These are phyloP conservation scores for Pocillopora grandis DNA, from an alignment of 92 coral and sea anemone species.

Conservation along the genomic window DNA sequence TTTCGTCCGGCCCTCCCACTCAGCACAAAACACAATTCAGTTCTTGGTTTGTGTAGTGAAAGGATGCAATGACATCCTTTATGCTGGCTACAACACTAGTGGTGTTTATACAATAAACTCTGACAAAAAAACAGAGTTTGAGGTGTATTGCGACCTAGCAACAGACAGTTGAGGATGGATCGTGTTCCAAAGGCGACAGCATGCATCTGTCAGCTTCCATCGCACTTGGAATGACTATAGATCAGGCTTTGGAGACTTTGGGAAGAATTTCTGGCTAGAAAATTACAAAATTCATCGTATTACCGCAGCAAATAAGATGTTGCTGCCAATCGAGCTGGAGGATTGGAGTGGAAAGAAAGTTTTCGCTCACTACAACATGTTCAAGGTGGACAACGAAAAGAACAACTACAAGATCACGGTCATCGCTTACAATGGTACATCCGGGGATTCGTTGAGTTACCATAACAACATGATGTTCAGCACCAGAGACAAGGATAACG, in stretches of 20 bases:
- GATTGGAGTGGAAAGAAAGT: conserved; percentile 59
- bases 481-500: conserved; percentile 74
- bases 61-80: conserved; percentile 70
- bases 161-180: conserved; percentile 82
- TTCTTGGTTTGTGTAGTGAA: conserved; percentile 21
- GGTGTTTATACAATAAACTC: conserved; percentile 73
- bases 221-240: conserved; percentile 72
- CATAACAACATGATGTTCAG: conserved; percentile 83
- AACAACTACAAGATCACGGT: conserved; percentile 56
- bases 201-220: conserved; percentile 54
- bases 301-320: conserved; percentile 45
- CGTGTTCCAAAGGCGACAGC: conserved; percentile 65
- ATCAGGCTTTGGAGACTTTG: conserved; percentile 66
- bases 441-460: conserved; percentile 68
- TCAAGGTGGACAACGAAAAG: conserved; percentile 59
- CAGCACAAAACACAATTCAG: neutral
- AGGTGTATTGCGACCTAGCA: conserved; percentile 77
- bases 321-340: conserved; percentile 57
- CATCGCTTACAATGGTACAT: conserved; percentile 52
- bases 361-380: conserved; percentile 52
- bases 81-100: conserved; percentile 68
- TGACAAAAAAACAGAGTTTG: conserved; percentile 49
- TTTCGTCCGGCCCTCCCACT: too few species aligned
- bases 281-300: conserved; percentile 73
- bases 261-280: conserved; percentile 82